Evolutionary conservation across 37 sponge, comb jelly and placozoan species (phyloP).

Genomic region (Beroe forskalii): DNA sequence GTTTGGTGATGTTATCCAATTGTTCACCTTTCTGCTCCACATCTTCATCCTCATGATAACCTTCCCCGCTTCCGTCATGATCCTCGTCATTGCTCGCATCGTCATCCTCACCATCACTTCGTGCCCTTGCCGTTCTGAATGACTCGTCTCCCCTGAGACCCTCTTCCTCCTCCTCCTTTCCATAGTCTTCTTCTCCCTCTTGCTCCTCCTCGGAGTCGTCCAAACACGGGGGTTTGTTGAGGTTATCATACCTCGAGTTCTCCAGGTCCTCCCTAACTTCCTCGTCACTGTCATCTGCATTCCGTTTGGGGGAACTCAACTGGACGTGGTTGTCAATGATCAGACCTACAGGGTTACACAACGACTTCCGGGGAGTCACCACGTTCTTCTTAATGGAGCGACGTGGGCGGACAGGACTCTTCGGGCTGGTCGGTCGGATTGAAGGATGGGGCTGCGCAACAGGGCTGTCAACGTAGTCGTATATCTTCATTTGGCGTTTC

Average conservation of each 20-base stretch:
- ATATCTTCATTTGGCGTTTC: conserved; percentile 60
- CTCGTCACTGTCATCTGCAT: neutral
- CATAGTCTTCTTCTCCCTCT: neutral
- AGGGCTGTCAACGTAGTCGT: conserved; percentile 44
- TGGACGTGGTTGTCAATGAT: conserved; percentile 22
- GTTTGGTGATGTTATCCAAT: no score
- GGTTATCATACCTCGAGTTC: conserved; percentile 42
- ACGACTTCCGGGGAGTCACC: conserved; percentile 21
- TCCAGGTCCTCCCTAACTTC: conserved; percentile 35
- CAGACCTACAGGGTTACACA: conserved; percentile 24
- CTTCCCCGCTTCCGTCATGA: neutral
- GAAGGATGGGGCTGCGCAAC: neutral
- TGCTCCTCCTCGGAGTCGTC: conserved; percentile 50
- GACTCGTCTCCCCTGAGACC: neutral
- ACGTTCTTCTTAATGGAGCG: neutral
- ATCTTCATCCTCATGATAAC: neutral
- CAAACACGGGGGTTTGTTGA: conserved; percentile 55
- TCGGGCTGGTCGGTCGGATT: neutral
- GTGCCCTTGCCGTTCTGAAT: no score
- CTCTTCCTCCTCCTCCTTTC: conserved; percentile 3
- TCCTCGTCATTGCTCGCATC: neutral
- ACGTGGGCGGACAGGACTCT: neutral
- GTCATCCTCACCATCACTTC: no score
- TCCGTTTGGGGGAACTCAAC: neutral
- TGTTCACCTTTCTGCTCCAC: neutral